phyloP scores from a whole-genome alignment of 2,113 vertebrate genomes.

The Pavo muticus region DNA sequence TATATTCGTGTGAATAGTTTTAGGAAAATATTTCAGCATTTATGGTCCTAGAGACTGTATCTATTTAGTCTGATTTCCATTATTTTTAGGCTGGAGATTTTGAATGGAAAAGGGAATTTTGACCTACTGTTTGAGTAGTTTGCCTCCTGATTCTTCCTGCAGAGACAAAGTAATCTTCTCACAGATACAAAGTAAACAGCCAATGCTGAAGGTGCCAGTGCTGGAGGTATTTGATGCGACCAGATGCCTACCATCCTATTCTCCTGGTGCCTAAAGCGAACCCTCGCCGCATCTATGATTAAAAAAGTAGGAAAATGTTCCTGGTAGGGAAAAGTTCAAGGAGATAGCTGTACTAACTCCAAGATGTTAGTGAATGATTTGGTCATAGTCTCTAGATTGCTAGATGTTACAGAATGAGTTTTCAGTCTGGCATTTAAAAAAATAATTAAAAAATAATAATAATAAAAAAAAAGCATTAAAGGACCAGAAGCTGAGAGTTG shows the following conservation, averaged over 20 bases:
- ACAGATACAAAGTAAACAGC: not conserved
- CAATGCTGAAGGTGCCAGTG: not conserved
- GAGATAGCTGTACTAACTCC: not conserved
- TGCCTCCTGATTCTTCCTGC: not conserved
- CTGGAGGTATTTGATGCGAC: not conserved
- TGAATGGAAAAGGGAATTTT: not conserved
- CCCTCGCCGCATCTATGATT: not conserved
- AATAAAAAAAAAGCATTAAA: not conserved
- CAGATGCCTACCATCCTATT: not conserved
- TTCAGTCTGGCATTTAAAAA: not conserved
- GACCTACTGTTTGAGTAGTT: not conserved
- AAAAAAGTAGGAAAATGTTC: not conserved
- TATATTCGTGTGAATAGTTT: not conserved
- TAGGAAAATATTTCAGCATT: not conserved
- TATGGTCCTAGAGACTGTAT: fast-evolving
- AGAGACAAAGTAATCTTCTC: not conserved
- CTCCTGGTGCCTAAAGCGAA: not conserved
- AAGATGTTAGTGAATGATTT: not conserved
- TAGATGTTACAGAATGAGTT: not conserved
- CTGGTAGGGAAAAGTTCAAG: not conserved
- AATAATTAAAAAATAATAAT: not conserved
- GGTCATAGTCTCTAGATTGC: not conserved
- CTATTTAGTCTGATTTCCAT: not conserved
- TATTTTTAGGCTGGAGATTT: not conserved
- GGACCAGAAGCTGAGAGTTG: not conserved